These are phyloP conservation scores for Drosophila cracens DNA, from an alignment of 2,888 invertebrate genomes.

Conservation along the genomic window DNA sequence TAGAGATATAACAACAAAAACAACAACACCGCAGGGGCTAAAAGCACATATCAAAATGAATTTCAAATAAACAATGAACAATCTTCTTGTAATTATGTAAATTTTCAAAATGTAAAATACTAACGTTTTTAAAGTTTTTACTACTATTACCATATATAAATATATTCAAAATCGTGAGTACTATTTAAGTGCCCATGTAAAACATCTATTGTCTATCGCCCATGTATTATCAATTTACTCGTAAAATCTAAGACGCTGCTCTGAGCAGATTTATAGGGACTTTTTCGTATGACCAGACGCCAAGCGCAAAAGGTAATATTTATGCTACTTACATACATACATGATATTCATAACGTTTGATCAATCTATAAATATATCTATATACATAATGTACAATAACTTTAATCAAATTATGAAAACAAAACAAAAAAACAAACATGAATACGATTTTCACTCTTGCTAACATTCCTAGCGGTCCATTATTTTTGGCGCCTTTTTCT, in stretches of 20 bases:
- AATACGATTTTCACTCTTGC: constrained; percentile 53
- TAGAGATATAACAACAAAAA: constrained; percentile 76
- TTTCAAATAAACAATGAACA: constrained; percentile 46
- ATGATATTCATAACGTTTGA: constrained; percentile 18
- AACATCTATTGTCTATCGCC: constrained; percentile 36
- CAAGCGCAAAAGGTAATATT: constrained; percentile 70
- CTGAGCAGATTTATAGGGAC: constrained; percentile 41
- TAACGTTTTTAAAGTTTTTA: constrained; percentile 38
- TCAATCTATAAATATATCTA: constrained; percentile 19
- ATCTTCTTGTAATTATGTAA: constrained; percentile 65
- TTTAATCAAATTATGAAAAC: constrained; percentile 9
- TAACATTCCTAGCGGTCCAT: constrained; percentile 50
- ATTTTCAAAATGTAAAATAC: constrained; percentile 65
- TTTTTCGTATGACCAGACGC: constrained; percentile 38
- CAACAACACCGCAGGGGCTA: constrained; percentile 72
- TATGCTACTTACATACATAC: constrained; percentile 50
- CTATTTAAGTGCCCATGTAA: constrained; percentile 35
- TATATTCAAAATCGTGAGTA: constrained; percentile 31
- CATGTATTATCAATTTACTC: constrained; percentile 43
- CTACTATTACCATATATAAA: constrained; percentile 44
- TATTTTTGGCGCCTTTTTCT: constrained; percentile 57
- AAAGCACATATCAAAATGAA: constrained; percentile 52
- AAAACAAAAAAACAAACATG: constrained; percentile 20
- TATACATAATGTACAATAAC: constrained; percentile 45
- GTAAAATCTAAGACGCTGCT: constrained; percentile 37